phyloP scores from a whole-genome alignment of 2,888 invertebrate genomes.

The Plusia festucae region DNA sequence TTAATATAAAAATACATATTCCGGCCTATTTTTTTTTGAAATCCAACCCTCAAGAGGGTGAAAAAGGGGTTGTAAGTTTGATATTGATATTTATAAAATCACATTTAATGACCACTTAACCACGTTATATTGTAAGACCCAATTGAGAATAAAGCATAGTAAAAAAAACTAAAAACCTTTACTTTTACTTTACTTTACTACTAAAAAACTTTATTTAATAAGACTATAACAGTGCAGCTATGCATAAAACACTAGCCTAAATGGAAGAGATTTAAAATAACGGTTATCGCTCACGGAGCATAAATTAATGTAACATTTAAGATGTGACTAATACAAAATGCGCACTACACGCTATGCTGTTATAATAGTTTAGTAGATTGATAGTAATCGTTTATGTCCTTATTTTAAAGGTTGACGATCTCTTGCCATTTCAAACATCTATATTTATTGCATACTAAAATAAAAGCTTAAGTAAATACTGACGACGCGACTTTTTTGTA shows the following conservation, averaged over 20 bases:
- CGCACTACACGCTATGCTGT: constrained; percentile 32
- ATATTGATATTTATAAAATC: too few species aligned
- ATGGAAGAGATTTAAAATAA: constrained; percentile 48
- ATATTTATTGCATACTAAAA: constrained; percentile 4
- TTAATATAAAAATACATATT: too few species aligned
- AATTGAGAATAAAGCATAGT: too few species aligned
- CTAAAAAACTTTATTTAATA: neutral
- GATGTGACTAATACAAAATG: constrained; percentile 43
- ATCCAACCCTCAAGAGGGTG: too few species aligned
- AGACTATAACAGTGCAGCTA: neutral
- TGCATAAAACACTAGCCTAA: constrained; percentile 25
- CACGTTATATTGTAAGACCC: too few species aligned
- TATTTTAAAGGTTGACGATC: constrained; percentile 58
- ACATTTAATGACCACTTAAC: too few species aligned
- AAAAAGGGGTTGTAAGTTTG: too few species aligned
- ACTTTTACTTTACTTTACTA: too few species aligned
- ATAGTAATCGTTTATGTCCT: constrained; percentile 46
- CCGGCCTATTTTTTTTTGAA: too few species aligned
- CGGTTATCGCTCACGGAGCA: constrained; percentile 41
- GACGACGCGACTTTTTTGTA: constrained; percentile 7
- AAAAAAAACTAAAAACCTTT: too few species aligned
- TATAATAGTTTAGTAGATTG: constrained; percentile 51
- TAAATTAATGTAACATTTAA: constrained; percentile 47
- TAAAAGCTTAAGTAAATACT: neutral
- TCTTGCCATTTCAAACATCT: constrained; percentile 30